Base-by-base conservation (phyloP, 2,888 invertebrate genomes). In the Thalpophila matura region DNA sequence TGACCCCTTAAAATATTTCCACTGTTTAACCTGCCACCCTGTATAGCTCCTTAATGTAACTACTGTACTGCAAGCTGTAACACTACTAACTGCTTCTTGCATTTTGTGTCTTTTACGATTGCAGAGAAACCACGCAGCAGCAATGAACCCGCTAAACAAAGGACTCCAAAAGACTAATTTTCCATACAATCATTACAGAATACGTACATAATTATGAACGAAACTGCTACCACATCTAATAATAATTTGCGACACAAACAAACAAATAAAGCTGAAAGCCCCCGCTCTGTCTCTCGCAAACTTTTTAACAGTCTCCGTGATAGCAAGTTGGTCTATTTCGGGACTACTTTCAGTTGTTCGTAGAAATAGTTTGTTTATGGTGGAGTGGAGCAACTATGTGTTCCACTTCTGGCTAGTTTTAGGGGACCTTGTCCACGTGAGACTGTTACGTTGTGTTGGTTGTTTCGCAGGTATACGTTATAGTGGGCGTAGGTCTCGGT, bases 251-350 rank as follows among this genome's bases (percentile, higher is more conserved):
- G 51, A 69, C 74, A 76, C 74, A 76, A 74, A 79, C 71, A 77
- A 79, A 81, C 67, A 63, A 71, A 76, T 76, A 81, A 81, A 79
- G 38, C 65, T 61, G 43, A 80, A 57, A 68, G 61, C 64, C 29
- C 27, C 5, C 37, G 45, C 42, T 42, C 31, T 54, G 68, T 37
- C 22, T 56, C 59, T 31, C 40, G 20, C 61, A 40, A 80, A 74
- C 58, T 80, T 72, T 67, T 55, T 50, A 69, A 46, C 69, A 61
- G 68, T 69, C 54, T 42, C 54, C 47, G 64, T 63, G 80, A 72
- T 71, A 62, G 40, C 51, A 55, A 74, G 53, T 74, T 67, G 74
- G 66, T 60, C 58, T 77, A 63, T 74, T 77, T 74, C 49, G 71
- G 74, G 47, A 50, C 61, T 73, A 58, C 70, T 70, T 63, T 55